These are phyloP conservation scores for Daktulosphaira vitifoliae DNA, from an alignment of 1,140 invertebrate species.

Conservation along the genomic window DNA sequence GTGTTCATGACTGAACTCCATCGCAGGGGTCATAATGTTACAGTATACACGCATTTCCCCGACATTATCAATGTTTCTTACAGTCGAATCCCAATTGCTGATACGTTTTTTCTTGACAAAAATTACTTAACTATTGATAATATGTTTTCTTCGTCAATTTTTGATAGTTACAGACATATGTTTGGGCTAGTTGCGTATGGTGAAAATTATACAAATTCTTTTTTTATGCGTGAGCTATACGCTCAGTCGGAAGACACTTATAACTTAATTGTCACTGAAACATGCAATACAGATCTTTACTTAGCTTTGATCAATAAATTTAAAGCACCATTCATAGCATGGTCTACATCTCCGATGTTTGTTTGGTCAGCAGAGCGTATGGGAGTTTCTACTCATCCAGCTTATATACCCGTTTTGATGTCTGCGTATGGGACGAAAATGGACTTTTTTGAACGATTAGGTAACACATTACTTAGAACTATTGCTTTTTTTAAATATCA, in stretches of 20 bases:
- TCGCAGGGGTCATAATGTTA: slow-evolving; percentile 40
- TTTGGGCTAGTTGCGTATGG: neutral
- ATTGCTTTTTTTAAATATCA: slow-evolving; percentile 6
- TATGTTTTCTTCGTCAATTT: neutral
- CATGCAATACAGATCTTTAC: slow-evolving; percentile 38
- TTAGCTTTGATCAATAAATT: slow-evolving; percentile 40
- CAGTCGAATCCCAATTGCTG: slow-evolving; percentile 41
- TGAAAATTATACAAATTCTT: neutral
- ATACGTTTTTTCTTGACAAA: neutral
- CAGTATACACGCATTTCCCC: slow-evolving; percentile 44
- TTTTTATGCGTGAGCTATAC: neutral
- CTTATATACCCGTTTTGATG: slow-evolving; percentile 36
- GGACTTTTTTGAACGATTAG: slow-evolving; percentile 3
- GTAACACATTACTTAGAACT: neutral
- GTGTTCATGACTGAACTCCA: slow-evolving; percentile 40
- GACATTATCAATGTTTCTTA: slow-evolving; percentile 46
- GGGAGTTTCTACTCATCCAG: slow-evolving; percentile 35
- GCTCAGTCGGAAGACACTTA: slow-evolving; percentile 37
- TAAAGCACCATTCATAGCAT: slow-evolving; percentile 49
- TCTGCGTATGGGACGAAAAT: neutral
- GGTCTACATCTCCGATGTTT: slow-evolving; percentile 50
- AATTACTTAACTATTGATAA: neutral
- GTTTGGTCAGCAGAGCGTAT: slow-evolving; percentile 50
- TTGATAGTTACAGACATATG: slow-evolving; percentile 14
- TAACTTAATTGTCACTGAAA: slow-evolving; percentile 41